Percentiles rank a stretch among this genome's conserved stretches.
Conservation (phyloP, 2,113 vertebrate species). For the Gavialis gangeticus region DNA sequence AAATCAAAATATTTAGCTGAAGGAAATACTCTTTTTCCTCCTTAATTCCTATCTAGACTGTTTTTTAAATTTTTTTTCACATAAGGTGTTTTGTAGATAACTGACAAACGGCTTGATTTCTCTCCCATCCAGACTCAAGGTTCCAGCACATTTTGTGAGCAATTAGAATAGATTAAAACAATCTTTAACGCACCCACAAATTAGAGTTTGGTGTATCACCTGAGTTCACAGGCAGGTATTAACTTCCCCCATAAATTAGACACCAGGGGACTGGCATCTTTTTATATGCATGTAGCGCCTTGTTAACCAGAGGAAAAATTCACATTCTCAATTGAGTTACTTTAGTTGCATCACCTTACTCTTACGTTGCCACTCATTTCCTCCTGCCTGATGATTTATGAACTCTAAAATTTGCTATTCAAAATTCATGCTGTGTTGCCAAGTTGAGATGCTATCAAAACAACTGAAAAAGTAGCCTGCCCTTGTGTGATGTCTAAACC, state of each 20-base stretch:
- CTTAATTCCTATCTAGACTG: neutral
- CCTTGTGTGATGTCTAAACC: neutral
- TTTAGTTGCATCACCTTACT: constrained; percentile 7
- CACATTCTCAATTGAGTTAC: constrained; percentile 3
- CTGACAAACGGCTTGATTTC: neutral
- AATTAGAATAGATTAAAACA: neutral
- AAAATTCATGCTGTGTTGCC: constrained; percentile 16
- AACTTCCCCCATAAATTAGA: constrained; percentile 41
- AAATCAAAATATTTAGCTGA: constrained; percentile 2
- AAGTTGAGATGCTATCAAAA: neutral
- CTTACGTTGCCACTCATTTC: constrained; percentile 29
- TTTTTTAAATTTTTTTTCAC: neutral
- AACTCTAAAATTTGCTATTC: constrained; percentile 1
- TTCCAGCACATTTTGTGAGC: neutral
- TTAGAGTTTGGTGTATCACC: neutral
- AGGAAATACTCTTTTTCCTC: constrained; percentile 22
- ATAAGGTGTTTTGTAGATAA: constrained; percentile 5
- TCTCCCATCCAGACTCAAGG: constrained; percentile 18
- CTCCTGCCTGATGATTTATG: neutral
- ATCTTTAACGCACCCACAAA: neutral
- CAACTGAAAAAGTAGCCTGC: neutral
- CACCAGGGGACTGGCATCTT: constrained; percentile 28
- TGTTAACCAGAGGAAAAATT: constrained; percentile 53
- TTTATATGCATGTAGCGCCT: constrained; percentile 20
- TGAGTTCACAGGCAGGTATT: constrained; percentile 23